Base-by-base conservation (phyloP, 2,113 vertebrate genomes). In the Orcinus orca region DNA sequence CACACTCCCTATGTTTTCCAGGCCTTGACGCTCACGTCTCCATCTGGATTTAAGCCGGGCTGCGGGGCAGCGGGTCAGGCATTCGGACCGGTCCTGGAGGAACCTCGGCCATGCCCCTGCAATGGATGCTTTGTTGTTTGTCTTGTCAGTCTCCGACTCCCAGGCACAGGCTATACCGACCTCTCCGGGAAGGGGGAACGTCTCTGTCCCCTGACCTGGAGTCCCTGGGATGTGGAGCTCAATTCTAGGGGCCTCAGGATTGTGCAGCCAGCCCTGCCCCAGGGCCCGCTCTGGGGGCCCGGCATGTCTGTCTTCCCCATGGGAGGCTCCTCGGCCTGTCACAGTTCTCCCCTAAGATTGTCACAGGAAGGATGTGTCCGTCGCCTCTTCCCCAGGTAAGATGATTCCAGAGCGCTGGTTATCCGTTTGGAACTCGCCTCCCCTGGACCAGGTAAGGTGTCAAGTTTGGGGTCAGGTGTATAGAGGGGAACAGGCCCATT, bases 111-210 rank as follows among this genome's bases (percentile, higher is more conserved):
- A 4, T 0, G 26, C 14, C 62, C 33, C 53, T 53, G 53, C 53
- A 53, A 2, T 71, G 50, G 50, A 17, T 53, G 53, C 53, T 53
- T 18, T 53, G 53, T 17, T 53, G 53, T 53, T 53, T 53, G 53
- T 60, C 41, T 17, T 5, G 38, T 29, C 21, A 11, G 50, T 50
- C 47, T 87, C 31, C 0, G 6, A 1, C 12, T 60, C 9, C 29
- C 26, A 25, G 47, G 17, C 7, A 2, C 14, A 15, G 85, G 23
- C 17, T 8, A 2, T 25, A 38, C 33, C 15, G 11, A 2, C 14
- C 23, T 8, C 33, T 21, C 1, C 0, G 29, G 71, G 38, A 12
- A 14, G 7, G 3, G 53, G 13, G 4, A 3, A 6, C 36, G 2
- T 14, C 47, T 31, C 18, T 36, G 23, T 8, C 41, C 8, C 25